These are phyloP conservation scores for Scaptomyza caliginosa DNA, from an alignment of 2,888 invertebrate species.

Conservation along the genomic window DNA sequence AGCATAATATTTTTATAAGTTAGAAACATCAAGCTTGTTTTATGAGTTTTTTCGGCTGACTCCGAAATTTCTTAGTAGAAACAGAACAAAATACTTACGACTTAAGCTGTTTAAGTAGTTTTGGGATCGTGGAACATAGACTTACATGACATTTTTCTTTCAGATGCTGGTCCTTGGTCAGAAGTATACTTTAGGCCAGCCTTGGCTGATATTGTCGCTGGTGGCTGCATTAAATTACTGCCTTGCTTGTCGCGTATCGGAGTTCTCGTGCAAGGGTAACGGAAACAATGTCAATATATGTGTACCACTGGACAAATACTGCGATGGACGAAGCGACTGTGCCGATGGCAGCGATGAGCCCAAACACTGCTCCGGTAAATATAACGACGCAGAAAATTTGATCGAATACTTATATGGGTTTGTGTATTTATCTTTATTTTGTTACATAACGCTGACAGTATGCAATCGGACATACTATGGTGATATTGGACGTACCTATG, in stretches of 20 bases:
- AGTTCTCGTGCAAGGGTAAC: slow-evolving; percentile 90
- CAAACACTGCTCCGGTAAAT: slow-evolving; percentile 89
- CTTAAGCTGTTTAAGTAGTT: too few relatives aligned
- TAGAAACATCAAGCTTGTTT: too few relatives aligned
- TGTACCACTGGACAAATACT: slow-evolving; percentile 93
- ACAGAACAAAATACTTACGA: too few relatives aligned
- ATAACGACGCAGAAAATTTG: background rate
- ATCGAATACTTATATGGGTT: background rate
- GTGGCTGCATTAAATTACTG: slow-evolving; percentile 73
- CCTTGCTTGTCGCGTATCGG: slow-evolving; percentile 90
- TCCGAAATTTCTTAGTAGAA: too few relatives aligned
- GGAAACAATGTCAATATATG: slow-evolving; percentile 88
- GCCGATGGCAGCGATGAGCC: slow-evolving; percentile 94
- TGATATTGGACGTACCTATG: slow-evolving; percentile 92
- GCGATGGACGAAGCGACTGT: slow-evolving; percentile 93
- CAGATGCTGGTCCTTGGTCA: slow-evolving; percentile 50
- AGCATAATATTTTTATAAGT: too few relatives aligned
- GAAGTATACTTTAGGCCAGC: background rate
- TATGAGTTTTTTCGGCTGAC: too few relatives aligned
- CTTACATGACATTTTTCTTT: too few relatives aligned
- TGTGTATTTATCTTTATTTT: slow-evolving; percentile 14
- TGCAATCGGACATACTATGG: slow-evolving; percentile 97
- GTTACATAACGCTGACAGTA: slow-evolving; percentile 83
- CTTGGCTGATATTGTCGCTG: slow-evolving; percentile 81
- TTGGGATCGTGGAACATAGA: too few relatives aligned